phyloP scores from a whole-genome alignment of 1,140 invertebrate species.

The Uloborus diversus region DNA sequence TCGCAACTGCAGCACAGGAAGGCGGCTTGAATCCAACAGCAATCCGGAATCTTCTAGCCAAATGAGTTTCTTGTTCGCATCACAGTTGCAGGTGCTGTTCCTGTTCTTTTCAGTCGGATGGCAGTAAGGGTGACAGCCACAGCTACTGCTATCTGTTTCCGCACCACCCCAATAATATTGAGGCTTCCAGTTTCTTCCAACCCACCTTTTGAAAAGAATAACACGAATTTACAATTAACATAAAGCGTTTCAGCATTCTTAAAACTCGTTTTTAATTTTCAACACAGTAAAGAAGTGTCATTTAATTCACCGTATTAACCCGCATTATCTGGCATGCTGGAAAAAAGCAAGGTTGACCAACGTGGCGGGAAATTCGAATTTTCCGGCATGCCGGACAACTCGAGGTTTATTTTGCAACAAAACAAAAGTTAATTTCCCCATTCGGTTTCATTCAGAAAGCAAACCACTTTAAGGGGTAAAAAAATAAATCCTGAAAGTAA shows the following conservation, averaged over 20 bases:
- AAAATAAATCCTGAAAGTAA: too few relatives aligned
- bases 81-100: conserved; percentile 61
- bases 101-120: conserved; percentile 50
- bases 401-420: too few relatives aligned
- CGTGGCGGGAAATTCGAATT: too few relatives aligned
- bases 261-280: too few relatives aligned
- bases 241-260: background rate
- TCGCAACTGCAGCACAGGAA: conserved; percentile 60
- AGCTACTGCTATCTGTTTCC: conserved; percentile 59
- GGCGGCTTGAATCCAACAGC: conserved; percentile 54
- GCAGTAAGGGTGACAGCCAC: conserved; percentile 61
- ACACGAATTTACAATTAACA: background rate
- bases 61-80: conserved; percentile 58
- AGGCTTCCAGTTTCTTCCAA: conserved; percentile 58
- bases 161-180: conserved; percentile 62
- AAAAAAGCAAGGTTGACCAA: too few relatives aligned
- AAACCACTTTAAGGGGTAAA: too few relatives aligned
- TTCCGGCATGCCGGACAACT: too few relatives aligned
- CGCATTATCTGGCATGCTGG: background rate
- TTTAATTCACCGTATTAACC: background rate
- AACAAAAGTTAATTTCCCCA: too few relatives aligned
- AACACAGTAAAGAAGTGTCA: too few relatives aligned
- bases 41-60: conserved; percentile 60
- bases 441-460: too few relatives aligned
- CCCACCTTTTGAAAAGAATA: conserved; percentile 49